phyloP scores from a whole-genome alignment of 2,113 vertebrate species.

The Machaerirhynchus nigripectus region DNA sequence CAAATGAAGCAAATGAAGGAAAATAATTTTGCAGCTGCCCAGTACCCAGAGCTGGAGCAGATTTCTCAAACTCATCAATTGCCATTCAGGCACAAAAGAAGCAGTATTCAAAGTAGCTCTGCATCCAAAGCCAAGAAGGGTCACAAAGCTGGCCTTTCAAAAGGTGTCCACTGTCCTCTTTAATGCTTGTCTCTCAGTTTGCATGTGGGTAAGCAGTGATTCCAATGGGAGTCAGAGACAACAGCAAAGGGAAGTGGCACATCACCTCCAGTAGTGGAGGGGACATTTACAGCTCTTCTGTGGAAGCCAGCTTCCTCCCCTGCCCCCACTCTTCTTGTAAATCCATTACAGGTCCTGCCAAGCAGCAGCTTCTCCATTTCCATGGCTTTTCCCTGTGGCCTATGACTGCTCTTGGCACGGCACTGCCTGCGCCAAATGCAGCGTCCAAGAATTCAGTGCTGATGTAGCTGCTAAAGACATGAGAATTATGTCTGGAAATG shows the following conservation, averaged over 20 bases:
- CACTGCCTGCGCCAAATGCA: fast-evolving
- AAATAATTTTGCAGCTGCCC: background rate
- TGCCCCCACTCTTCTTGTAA: background rate
- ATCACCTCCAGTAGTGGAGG: fast-evolving
- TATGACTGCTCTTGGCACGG: fast-evolving
- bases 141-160: background rate
- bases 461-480: background rate
- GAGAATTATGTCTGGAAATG: background rate
- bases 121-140: background rate
- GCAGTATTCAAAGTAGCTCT: background rate
- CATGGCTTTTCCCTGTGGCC: background rate
- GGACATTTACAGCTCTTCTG: background rate
- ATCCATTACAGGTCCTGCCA: background rate
- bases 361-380: background rate
- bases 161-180: background rate
- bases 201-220: background rate
- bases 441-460: background rate
- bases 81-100: background rate
- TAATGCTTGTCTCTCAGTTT: background rate
- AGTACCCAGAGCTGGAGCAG: background rate
- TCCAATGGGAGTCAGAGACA: background rate
- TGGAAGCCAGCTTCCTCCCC: background rate
- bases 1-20: background rate
- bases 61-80: background rate
- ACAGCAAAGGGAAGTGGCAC: background rate